A percentile compares a stretch with the other conserved stretches of the same genome.
Conservation (phyloP, 1,140 invertebrate genomes). For the Plutomurus gul region DNA sequence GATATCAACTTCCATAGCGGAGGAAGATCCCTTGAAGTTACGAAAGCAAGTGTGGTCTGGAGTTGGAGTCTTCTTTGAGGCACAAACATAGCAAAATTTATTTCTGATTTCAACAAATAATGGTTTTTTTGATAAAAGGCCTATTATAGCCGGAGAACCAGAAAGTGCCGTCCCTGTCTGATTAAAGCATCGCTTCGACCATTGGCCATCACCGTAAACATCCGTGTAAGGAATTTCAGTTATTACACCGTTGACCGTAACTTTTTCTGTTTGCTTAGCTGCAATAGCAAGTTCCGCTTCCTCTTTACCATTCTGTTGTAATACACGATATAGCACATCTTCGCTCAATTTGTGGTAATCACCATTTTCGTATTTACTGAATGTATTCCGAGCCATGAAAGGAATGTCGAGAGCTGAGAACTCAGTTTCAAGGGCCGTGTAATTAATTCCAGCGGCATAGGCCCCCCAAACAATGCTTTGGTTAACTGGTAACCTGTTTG, state of each 20-base stretch:
- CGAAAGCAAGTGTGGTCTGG: no score
- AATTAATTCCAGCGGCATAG: background rate
- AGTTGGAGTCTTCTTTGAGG: no score
- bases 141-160: background rate
- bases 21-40: slow-evolving; percentile 54
- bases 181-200: background rate
- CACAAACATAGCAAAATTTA: slow-evolving; percentile 56
- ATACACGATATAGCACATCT: background rate
- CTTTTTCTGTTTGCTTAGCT: background rate
- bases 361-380: background rate
- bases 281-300: background rate
- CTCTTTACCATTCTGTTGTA: background rate
- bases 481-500: background rate
- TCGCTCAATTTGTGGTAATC: background rate
- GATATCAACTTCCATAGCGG: slow-evolving; percentile 58
- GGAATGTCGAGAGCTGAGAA: background rate
- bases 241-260: background rate
- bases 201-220: slow-evolving; percentile 19
- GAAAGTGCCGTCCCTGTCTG: background rate
- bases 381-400: background rate
- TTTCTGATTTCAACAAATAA: slow-evolving; percentile 58
- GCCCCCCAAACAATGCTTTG: background rate
- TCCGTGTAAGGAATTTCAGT: background rate
- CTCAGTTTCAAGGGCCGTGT: background rate
- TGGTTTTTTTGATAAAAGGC: slow-evolving; percentile 55